Evolutionary conservation across 2,113 vertebrate species (phyloP).

Genomic region (Microtus pennsylvanicus): DNA sequence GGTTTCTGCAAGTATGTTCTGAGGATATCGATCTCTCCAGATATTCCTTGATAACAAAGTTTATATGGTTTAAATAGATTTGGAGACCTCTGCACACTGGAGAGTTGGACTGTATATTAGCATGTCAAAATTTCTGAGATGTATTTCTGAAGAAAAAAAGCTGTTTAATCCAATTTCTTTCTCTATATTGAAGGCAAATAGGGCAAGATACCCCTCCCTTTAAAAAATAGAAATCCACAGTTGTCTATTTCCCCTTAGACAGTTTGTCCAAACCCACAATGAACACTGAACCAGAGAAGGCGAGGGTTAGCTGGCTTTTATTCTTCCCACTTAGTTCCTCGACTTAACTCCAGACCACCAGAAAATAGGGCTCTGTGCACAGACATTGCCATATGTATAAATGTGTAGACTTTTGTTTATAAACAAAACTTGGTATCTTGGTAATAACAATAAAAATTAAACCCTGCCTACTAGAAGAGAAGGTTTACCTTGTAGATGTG

Average conservation of each 20-base stretch:
- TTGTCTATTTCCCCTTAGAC: neutral
- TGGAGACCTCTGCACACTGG: neutral
- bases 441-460: neutral
- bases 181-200: neutral
- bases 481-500: neutral
- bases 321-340: conserved; percentile 23
- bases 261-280: neutral
- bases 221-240: neutral
- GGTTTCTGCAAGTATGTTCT: neutral
- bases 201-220: neutral
- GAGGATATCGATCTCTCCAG: neutral
- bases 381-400: neutral
- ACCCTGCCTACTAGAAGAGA: neutral
- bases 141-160: conserved; percentile 24
- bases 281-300: neutral
- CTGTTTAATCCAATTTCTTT: conserved; percentile 14
- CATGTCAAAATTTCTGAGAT: conserved; percentile 53
- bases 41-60: neutral
- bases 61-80: neutral
- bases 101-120: neutral
- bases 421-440: neutral
- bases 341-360: neutral
- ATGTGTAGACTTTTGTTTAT: neutral
- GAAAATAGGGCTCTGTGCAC: conserved; percentile 1
- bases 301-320: neutral